phyloP scores from a whole-genome alignment of 2,797 vertebrate species.

The Brotula barbata region DNA sequence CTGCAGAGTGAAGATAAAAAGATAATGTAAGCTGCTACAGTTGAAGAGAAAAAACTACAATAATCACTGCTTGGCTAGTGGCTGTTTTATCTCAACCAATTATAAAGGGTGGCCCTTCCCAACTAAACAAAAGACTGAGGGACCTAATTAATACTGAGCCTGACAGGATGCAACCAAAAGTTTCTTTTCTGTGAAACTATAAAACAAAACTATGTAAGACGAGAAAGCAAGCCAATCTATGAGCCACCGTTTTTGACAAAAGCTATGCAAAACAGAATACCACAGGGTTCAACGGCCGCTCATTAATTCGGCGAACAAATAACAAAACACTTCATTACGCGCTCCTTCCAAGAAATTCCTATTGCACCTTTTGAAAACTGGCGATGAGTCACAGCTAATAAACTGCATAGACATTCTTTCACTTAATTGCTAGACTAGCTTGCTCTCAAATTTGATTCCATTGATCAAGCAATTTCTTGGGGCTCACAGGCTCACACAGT shows the following conservation, averaged over 20 bases:
- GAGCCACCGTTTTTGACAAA: constrained; percentile 36
- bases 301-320: constrained; percentile 68
- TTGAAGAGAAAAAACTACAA: constrained; percentile 26
- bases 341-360: constrained; percentile 33
- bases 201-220: constrained; percentile 8
- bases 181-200: constrained; percentile 48
- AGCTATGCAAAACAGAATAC: constrained; percentile 50
- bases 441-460: constrained; percentile 30
- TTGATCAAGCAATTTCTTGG: constrained; percentile 53
- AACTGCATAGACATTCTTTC: constrained; percentile 26
- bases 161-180: constrained; percentile 60
- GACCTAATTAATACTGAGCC: constrained; percentile 61
- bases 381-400: constrained; percentile 35
- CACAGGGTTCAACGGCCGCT: constrained; percentile 51
- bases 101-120: constrained; percentile 53
- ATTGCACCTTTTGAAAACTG: constrained; percentile 7
- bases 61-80: constrained; percentile 48
- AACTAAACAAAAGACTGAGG: constrained; percentile 60
- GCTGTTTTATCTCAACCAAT: constrained; percentile 61
- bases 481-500: constrained; percentile 17
- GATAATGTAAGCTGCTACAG: constrained; percentile 38
- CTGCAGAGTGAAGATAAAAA: constrained; percentile 27
- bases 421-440: constrained; percentile 33
- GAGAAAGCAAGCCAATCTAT: constrained; percentile 34
- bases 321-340: constrained; percentile 53